A percentile compares a stretch with the other conserved stretches of the same genome.
These are phyloP conservation scores for Valencia hispanica DNA, from an alignment of 2,797 vertebrate genomes.

Conservation along the genomic window DNA sequence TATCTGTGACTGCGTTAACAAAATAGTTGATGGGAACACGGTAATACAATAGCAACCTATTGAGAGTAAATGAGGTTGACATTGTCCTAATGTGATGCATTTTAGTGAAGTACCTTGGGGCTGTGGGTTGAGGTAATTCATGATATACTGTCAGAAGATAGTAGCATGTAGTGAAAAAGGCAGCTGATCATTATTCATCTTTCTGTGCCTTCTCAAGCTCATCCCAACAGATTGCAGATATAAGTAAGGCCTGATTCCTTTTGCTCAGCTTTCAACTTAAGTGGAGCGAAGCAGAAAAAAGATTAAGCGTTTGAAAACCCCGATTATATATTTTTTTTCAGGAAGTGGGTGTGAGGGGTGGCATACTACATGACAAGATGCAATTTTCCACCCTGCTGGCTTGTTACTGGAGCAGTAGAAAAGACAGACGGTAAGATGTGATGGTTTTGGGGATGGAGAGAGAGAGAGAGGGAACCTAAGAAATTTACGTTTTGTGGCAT, in stretches of 20 bases:
- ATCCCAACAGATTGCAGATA: conserved; percentile 70
- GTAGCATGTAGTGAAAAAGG: neutral
- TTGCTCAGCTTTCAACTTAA: conserved; percentile 94
- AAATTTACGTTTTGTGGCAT: neutral
- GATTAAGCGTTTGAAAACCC: neutral
- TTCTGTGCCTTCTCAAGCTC: conserved; percentile 56
- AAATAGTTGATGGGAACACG: neutral
- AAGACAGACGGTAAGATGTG: neutral
- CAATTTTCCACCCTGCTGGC: conserved; percentile 95
- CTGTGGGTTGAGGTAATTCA: neutral
- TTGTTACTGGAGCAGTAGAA: conserved; percentile 66
- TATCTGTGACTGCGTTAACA: neutral
- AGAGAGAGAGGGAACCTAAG: neutral
- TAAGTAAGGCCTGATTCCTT: conserved; percentile 79
- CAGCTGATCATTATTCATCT: conserved; percentile 83
- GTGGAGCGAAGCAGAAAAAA: conserved; percentile 91
- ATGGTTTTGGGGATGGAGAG: neutral
- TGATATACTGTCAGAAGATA: neutral
- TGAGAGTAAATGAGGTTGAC: neutral
- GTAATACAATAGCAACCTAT: neutral
- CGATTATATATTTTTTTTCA: neutral
- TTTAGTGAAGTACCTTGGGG: neutral
- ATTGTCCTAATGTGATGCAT: neutral
- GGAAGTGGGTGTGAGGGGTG: conserved; percentile 60
- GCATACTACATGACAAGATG: conserved; percentile 93